phyloP scores from a whole-genome alignment of 2,113 vertebrate genomes.

The Oreocharis arfaki region DNA sequence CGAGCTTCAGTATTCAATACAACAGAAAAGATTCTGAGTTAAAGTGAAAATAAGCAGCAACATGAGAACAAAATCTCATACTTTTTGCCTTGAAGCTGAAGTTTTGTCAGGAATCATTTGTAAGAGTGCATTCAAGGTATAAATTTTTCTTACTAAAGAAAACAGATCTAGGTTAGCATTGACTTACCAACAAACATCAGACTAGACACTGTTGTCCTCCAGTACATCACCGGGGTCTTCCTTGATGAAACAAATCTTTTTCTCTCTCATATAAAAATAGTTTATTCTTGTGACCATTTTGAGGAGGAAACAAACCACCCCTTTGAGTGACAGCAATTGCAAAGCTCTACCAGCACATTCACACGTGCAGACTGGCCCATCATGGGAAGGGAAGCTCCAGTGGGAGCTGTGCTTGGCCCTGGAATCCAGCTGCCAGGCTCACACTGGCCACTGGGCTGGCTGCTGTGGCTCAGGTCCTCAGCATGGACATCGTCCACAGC shows the following conservation, averaged over 20 bases:
- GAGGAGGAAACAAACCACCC: neutral
- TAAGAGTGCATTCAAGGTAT: neutral
- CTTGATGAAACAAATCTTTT: neutral
- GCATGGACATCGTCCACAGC: accelerated
- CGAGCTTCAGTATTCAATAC: neutral
- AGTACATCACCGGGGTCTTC: neutral
- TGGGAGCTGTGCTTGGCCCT: neutral
- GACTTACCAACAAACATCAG: neutral
- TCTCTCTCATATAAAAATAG: neutral
- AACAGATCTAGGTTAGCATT: neutral
- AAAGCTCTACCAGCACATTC: neutral
- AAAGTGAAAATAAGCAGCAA: neutral
- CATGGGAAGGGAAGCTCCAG: neutral
- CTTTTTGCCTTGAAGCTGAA: neutral
- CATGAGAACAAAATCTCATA: neutral
- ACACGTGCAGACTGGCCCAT: neutral
- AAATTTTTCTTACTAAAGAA: neutral
- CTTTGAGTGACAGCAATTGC: neutral
- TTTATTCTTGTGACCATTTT: neutral
- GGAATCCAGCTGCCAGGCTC: neutral
- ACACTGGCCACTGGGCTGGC: neutral
- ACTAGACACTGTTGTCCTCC: neutral
- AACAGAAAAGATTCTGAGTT: neutral
- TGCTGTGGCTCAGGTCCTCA: neutral
- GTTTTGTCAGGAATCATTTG: neutral